A percentile compares a stretch with the other conserved stretches of the same genome.
These are phyloP conservation scores for Drosophila yooni DNA, from an alignment of 2,888 invertebrate species.

Conservation along the genomic window DNA sequence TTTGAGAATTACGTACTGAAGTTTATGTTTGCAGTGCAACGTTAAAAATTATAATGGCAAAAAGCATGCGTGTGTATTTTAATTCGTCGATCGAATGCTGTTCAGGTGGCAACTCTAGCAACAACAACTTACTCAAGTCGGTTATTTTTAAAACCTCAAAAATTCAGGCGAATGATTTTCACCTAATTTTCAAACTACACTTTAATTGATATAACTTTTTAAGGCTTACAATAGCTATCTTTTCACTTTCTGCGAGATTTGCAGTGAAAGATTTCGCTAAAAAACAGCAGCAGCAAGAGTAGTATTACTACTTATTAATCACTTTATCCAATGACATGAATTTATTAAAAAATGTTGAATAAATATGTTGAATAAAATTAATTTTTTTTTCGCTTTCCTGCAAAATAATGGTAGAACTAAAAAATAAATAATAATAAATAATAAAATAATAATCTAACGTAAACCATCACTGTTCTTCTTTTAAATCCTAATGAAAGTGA, in stretches of 20 bases:
- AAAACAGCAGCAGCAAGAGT: background rate
- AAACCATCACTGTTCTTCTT: slow-evolving; percentile 30
- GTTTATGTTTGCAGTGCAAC: slow-evolving; percentile 47
- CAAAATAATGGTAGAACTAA: too few species aligned
- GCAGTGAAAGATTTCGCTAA: background rate
- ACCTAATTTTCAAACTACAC: background rate
- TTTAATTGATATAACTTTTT: background rate
- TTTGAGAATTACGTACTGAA: slow-evolving; percentile 7
- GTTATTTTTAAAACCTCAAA: slow-evolving; percentile 57
- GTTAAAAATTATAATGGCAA: slow-evolving; percentile 61
- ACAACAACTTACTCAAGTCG: slow-evolving; percentile 31
- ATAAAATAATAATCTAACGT: slow-evolving; percentile 2
- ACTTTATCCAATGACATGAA: too few species aligned
- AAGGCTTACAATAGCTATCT: background rate
- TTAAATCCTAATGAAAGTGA: slow-evolving; percentile 22
- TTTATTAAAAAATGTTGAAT: background rate
- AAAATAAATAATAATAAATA: too few species aligned
- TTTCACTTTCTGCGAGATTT: background rate
- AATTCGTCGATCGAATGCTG: slow-evolving; percentile 65
- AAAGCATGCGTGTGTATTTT: slow-evolving; percentile 76
- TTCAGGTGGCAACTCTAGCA: slow-evolving; percentile 68
- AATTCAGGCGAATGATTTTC: background rate
- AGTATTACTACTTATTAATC: background rate
- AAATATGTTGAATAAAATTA: background rate
- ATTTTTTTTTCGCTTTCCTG: background rate